Evolutionary conservation across 2,797 vertebrate species (phyloP).

Genomic region (Helostoma temminkii): DNA sequence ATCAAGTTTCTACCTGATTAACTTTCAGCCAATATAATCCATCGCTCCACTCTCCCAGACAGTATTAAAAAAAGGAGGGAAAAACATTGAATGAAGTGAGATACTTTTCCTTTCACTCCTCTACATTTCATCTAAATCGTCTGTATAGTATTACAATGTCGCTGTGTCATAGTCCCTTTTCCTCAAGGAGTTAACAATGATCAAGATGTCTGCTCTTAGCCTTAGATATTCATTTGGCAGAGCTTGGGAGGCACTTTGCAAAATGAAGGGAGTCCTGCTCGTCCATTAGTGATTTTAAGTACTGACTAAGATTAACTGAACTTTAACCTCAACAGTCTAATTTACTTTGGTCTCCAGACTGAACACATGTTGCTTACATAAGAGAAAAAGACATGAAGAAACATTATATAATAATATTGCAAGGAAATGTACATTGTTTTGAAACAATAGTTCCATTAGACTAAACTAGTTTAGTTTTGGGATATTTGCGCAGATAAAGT

Average conservation of each 20-base stretch:
- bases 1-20: conserved; percentile 49
- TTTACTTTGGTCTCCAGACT: not conserved
- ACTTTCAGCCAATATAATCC: conserved; percentile 33
- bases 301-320: not conserved
- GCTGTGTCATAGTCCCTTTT: not conserved
- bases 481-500: too few relatives aligned
- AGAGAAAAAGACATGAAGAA: not conserved
- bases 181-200: conserved; percentile 18
- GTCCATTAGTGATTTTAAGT: not conserved
- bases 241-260: not conserved
- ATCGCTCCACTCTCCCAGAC: conserved; percentile 2
- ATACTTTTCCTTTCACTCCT: conserved; percentile 31
- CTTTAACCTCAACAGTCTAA: not conserved
- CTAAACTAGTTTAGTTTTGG: too few relatives aligned
- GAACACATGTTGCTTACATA: too few relatives aligned
- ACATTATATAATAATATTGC: not conserved
- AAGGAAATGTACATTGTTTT: too few relatives aligned
- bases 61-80: conserved; percentile 14
- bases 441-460: too few relatives aligned
- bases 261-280: conserved; percentile 7
- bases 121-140: conserved; percentile 12
- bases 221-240: conserved; percentile 13
- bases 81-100: conserved; percentile 3
- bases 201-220: conserved; percentile 1
- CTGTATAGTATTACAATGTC: conserved; percentile 25